Evolutionary conservation across 2,888 invertebrate species (phyloP).

Genomic region (Fragum fragum): DNA sequence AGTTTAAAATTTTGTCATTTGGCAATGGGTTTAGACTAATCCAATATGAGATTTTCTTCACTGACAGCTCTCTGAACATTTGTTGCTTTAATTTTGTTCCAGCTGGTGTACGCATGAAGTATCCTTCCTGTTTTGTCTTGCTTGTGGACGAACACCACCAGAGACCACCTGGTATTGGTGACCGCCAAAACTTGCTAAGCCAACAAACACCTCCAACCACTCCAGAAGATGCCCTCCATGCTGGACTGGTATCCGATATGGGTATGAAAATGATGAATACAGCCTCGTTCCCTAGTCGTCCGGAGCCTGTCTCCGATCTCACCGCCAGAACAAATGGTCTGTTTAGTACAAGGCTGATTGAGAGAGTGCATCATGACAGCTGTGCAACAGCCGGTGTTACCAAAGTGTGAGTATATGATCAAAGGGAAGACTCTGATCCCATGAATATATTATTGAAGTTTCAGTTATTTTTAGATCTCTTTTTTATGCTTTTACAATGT

Average conservation of each 20-base stretch:
- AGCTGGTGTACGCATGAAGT: slow-evolving; percentile 97
- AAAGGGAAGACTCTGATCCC: no score
- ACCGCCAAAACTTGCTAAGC: slow-evolving; percentile 32
- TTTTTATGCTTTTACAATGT: no score
- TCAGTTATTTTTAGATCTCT: no score
- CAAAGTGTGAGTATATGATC: slow-evolving; percentile 72
- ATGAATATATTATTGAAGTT: no score
- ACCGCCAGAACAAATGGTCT: slow-evolving; percentile 62
- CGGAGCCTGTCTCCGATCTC: slow-evolving; percentile 65
- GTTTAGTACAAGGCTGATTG: slow-evolving; percentile 73
- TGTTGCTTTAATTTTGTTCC: slow-evolving; percentile 82
- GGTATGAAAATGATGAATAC: slow-evolving; percentile 67
- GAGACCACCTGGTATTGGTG: slow-evolving; percentile 74
- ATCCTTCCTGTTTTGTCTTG: slow-evolving; percentile 97
- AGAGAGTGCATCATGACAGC: slow-evolving; percentile 91
- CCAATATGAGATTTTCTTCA: no score
- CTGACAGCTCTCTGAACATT: no score
- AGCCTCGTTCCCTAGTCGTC: slow-evolving; percentile 47
- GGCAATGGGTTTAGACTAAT: no score
- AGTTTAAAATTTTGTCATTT: no score
- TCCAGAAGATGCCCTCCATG: slow-evolving; percentile 52
- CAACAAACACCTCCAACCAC: slow-evolving; percentile 76
- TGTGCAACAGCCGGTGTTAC: slow-evolving; percentile 86
- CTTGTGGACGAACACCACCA: slow-evolving; percentile 83
- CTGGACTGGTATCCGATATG: slow-evolving; percentile 48